A percentile compares a stretch with the other conserved stretches of the same genome.
These are phyloP conservation scores for Ptychadena robeensis DNA, from an alignment of 2,797 vertebrate species.

Conservation along the genomic window DNA sequence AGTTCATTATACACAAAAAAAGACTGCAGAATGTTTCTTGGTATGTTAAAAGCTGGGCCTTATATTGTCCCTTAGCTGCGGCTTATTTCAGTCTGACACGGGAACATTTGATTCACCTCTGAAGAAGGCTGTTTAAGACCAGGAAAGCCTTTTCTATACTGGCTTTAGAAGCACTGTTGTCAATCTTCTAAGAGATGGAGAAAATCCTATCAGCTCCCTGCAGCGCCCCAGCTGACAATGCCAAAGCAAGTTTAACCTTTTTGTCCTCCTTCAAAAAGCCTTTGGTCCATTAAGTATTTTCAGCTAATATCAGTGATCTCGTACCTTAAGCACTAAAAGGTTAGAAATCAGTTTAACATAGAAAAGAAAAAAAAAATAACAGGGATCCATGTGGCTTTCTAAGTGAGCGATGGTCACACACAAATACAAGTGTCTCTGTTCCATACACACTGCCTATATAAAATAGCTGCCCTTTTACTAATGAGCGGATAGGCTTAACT, in stretches of 20 bases:
- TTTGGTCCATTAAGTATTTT: conserved; percentile 61
- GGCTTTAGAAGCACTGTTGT: conserved; percentile 60
- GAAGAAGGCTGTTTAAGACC: conserved; percentile 62
- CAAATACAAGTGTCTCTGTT: conserved; percentile 19
- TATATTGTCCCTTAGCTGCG: conserved; percentile 37
- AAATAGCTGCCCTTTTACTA: conserved; percentile 34
- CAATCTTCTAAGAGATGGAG: conserved; percentile 64
- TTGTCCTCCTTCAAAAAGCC: conserved; percentile 58
- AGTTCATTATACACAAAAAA: background rate
- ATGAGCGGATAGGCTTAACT: conserved; percentile 7
- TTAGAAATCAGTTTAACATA: conserved; percentile 52
- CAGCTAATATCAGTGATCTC: conserved; percentile 59
- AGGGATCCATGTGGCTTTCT: conserved; percentile 31
- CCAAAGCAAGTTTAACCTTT: conserved; percentile 64
- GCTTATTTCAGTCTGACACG: conserved; percentile 61
- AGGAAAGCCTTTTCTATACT: conserved; percentile 57
- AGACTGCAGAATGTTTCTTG: conserved; percentile 33
- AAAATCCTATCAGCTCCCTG: conserved; percentile 68
- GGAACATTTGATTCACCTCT: conserved; percentile 60
- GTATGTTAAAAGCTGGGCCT: conserved; percentile 35
- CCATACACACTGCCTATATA: background rate
- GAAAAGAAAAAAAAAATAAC: conserved; percentile 49
- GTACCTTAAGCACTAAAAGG: conserved; percentile 52
- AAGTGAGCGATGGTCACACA: conserved; percentile 1
- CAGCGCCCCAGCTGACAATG: conserved; percentile 65